Evolutionary conservation across 2,797 vertebrate genomes (phyloP), one percentile per base, ranked within the genome.

Genomic region (Chelon auratus): DNA sequence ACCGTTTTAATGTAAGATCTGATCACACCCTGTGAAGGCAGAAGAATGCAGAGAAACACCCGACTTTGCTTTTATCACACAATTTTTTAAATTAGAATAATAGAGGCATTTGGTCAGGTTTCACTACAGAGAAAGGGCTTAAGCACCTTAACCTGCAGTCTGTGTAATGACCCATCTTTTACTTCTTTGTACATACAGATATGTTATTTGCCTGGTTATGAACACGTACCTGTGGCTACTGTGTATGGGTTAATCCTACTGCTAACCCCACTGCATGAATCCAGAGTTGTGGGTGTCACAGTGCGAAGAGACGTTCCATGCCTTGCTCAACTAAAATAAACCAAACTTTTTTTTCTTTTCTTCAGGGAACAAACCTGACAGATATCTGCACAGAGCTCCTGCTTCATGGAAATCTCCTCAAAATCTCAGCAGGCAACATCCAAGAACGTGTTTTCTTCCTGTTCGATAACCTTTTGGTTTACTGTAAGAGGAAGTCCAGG

Each of bases 401-500:
- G 58, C 96, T 98, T 9, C 96, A 99, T 65, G 97, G 98, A 51
- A 96, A 96, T 79, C 91, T 99, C 73, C 93, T 99, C 68, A 99
- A 99, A 93, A 99, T 99, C 89, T 99, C 98, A 0, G 98, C 98
- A 0, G 98, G 98, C 81, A 99, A 99, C 80, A 99, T 99, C 84
- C 98, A 99, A 88, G 98, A 99, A 80, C 94, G 98, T 5, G 95
- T 96, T 84, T 99, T 99, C 92, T 99, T 99, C 91, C 92, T 99
- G 24, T 99, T 99, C 0, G 98, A 99, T 93, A 99, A 98, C 93
- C 95, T 99, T 55, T 91, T 99, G n/a, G 97, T 99, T 75, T 99
- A 99, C 79, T 99, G 98, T 86, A 99, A 99, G 92, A 95, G 97
- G 88, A 99, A 99, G 89, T 99, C 97, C 85, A 96, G 98, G 98